Evolutionary conservation across 1,140 invertebrate species (phyloP), one percentile per base, ranked within the genome.

Genomic region (Heliconius hermathena): DNA sequence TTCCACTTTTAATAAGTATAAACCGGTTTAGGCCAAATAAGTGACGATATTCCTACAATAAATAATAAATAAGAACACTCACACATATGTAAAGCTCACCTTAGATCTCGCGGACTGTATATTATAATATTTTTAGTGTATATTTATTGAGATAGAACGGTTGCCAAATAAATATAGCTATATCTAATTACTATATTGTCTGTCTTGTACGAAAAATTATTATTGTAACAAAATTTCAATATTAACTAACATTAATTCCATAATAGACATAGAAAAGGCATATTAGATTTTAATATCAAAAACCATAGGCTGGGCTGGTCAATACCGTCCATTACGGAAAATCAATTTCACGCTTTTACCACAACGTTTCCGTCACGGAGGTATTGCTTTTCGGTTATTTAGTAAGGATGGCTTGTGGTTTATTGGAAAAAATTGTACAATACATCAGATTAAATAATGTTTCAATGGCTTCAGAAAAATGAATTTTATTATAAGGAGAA

Each of bases 281-380:
- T 72, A 73, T 36, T 36, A 36, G 5, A 29, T 77, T 72, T 46
- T 57, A 41, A 73, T 73, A 71, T 46, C 20, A 41, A 78, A 60
- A 72, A 73, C 33, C 76, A 33, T 41, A 54, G 76, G 52, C 18
- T 26, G 29, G 71, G 52, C 26, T 26, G 46, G 71, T 78, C 76
- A 78, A 38, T 78, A 13, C 73, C 41, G 71, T 78, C 76, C 76
- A 77, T 72, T 54, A 78, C 16, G 52, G 52, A 78, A 71, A 78
- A 78, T 78, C 76, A 78, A 78, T 78, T 78, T 78, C 71, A 78
- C 71, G 76, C 71, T 78, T 73, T 33, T 73, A 78, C 71, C 76
- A 57, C 76, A 78, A 73, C 52, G 46, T 75, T 79, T 38, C 73
- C 73, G 78, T 74, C 73, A 79, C 29, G 78, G 78, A 70, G 46